Percentiles rank a stretch among this genome's conserved stretches.
Conservation (phyloP, 2,113 vertebrate genomes). For the Pachyramphus minor region DNA sequence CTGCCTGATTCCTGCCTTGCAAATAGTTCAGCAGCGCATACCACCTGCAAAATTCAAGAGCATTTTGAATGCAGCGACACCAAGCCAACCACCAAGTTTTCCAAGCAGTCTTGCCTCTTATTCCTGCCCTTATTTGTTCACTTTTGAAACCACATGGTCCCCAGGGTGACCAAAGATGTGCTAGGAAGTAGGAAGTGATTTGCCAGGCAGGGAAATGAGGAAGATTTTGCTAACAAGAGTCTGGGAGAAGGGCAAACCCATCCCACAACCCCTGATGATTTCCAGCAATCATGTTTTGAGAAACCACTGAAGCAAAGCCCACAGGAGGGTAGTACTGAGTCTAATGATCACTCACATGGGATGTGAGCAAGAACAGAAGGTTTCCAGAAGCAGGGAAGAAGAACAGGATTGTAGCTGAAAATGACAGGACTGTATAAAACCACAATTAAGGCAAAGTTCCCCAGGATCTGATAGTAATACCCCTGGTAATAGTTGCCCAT, state of each 20-base stretch:
- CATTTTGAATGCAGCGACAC: rapidly evolving
- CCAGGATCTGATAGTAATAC: background rate
- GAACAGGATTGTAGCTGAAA: background rate
- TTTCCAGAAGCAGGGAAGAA: background rate
- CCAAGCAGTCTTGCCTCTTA: background rate
- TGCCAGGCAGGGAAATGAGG: background rate
- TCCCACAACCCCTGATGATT: background rate
- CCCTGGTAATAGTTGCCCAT: background rate
- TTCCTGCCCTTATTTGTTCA: background rate
- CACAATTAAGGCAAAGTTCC: background rate
- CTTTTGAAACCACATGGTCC: background rate
- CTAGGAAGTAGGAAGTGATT: background rate
- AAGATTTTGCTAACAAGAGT: background rate
- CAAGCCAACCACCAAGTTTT: background rate
- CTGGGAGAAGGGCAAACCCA: background rate
- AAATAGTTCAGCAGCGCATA: background rate
- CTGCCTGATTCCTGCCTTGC: background rate
- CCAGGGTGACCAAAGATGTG: background rate
- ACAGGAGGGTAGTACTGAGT: background rate
- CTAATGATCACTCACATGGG: background rate
- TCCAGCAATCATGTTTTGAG: background rate
- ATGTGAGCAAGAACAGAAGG: background rate
- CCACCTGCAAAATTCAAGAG: background rate
- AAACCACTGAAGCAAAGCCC: background rate
- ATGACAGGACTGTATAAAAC: background rate